Percentiles rank a stretch among this genome's conserved stretches.
phyloP scores from a whole-genome alignment of 2,797 vertebrate species.

The Lepilemur septentrionalis region DNA sequence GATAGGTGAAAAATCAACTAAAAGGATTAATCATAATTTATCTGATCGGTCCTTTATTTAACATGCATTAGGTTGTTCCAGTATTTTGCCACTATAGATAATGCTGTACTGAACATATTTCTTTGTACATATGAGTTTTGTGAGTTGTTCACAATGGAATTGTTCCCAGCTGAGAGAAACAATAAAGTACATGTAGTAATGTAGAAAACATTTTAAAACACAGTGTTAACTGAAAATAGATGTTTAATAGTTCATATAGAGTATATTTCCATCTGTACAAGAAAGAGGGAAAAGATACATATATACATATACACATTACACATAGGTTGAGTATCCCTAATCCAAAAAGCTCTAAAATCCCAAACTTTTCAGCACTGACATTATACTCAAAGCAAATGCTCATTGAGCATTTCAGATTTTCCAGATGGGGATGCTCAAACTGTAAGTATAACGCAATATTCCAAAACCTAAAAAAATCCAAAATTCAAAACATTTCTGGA shows the following conservation, averaged over 20 bases:
- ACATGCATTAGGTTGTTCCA: not conserved
- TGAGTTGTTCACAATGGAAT: not conserved
- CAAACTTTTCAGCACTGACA: not conserved
- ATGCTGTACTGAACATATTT: not conserved
- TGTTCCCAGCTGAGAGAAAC: not conserved
- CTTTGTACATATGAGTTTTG: not conserved
- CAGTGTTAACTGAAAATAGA: not conserved
- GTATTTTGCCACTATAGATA: not conserved
- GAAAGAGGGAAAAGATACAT: not conserved
- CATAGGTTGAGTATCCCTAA: not conserved
- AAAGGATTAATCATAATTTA: conserved; percentile 9
- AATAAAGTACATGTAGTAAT: not conserved
- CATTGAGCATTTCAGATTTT: not conserved
- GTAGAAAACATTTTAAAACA: not conserved
- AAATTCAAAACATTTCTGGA: not conserved
- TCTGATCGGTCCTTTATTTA: conserved; percentile 2
- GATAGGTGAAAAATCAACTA: not conserved
- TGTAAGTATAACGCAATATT: not conserved
- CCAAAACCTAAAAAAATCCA: not conserved
- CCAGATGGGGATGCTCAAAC: too few species aligned
- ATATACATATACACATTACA: not conserved
- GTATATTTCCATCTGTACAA: not conserved
- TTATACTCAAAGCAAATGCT: not conserved
- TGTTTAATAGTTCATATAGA: not conserved
- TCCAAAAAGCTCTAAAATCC: not conserved